Base-by-base conservation (phyloP, 2,888 invertebrate species). In the Polydrusus tereticollis region DNA sequence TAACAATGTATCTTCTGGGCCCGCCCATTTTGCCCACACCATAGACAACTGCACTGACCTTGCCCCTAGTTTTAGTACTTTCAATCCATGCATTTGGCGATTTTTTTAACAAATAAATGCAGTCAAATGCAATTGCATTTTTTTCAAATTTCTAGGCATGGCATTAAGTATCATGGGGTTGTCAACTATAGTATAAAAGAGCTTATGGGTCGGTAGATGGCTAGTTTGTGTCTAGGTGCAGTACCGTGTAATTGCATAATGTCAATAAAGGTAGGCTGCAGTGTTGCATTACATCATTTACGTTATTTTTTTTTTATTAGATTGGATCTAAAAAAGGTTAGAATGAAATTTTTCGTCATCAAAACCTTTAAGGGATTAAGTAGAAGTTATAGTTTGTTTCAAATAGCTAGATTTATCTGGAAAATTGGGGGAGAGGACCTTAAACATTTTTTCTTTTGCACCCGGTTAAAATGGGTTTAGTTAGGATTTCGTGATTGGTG, bases 11-110 rank as follows among this genome's bases (percentile, higher is more conserved):
- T 69, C 69, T 64, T 63, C 68, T 57, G 55, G 64, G 63, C 58
- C 29, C 69, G 58, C 69, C 69, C 47, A 63, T 62, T 55, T 64
- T 64, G 38, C 69, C 62, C 69, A 69, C 69, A 58, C 62, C 64
- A 29, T 55, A 26, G 38, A 55, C 8, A 38, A 65, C 50, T 47
- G 45, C 47, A 50, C 6, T 58, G 66, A 59, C 71, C 71, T 71
- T 71, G 71, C 52, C 41, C 70, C 23, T 38, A 45, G 50, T 65
- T 65, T 26, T 23, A 23, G 8, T 26, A 65, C 50, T 65, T 36
- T 50, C 50, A 55, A 16, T 36, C 23, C 21, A 16, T 26, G 29
- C 36, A 33, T 50, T 50, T 5, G 29, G 45, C 12, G n/a, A 50
- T 38, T 71, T 71, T 65, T 72, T 58, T 52, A 12, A 10, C 29